Percentiles rank a stretch among this genome's conserved stretches.
Evolutionary conservation across 2,888 invertebrate genomes (phyloP).

Genomic region (Eurois occulta): DNA sequence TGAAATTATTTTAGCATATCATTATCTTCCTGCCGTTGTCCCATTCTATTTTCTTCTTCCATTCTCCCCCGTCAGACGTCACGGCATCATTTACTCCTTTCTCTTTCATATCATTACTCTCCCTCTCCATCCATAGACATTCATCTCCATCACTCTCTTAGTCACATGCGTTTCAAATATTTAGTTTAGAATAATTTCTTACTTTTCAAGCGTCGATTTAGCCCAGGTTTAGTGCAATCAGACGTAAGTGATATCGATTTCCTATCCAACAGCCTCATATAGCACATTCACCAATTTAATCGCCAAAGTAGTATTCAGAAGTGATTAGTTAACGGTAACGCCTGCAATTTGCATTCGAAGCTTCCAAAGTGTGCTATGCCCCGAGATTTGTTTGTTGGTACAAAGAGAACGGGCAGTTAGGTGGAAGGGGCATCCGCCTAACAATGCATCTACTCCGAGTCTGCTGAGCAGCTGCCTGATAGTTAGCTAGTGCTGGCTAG

Average conservation of each 20-base stretch:
- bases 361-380: constrained; percentile 69
- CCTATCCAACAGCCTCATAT: constrained; percentile 13
- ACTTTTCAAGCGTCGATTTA: constrained; percentile 18
- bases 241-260: constrained; percentile 20
- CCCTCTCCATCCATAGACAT: no score
- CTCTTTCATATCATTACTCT: no score
- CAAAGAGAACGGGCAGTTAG: constrained; percentile 54
- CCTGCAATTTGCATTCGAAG: constrained; percentile 21
- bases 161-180: no score
- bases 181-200: neutral
- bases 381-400: constrained; percentile 77
- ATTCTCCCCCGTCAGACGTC: no score
- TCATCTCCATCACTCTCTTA: no score
- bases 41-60: no score
- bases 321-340: constrained; percentile 20
- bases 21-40: no score
- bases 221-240: constrained; percentile 21
- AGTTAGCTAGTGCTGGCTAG: no score
- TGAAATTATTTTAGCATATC: neutral
- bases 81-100: no score
- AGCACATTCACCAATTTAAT: constrained; percentile 24
- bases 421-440: constrained; percentile 62
- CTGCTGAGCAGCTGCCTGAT: no score
- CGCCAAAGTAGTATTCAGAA: constrained; percentile 1
- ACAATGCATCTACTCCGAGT: constrained; percentile 26